phyloP scores from a whole-genome alignment of 2,797 vertebrate genomes.

The Phataginus tetradactyla region DNA sequence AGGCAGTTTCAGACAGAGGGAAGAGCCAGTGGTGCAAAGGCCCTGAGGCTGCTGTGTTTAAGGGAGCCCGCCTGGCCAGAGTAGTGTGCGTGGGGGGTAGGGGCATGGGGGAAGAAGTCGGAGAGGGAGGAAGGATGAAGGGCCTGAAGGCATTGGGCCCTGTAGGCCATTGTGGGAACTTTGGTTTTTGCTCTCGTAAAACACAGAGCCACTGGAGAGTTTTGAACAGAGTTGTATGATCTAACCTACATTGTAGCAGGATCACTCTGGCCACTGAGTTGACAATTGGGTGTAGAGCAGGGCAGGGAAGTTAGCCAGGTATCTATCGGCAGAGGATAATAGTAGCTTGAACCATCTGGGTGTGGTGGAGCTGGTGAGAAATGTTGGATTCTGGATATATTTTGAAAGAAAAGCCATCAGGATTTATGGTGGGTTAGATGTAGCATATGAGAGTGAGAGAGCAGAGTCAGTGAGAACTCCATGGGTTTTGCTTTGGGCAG shows the following conservation, averaged over 20 bases:
- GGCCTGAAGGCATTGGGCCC: not conserved
- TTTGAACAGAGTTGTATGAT: not conserved
- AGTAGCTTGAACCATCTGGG: not conserved
- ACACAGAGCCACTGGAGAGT: not conserved
- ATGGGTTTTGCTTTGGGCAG: not conserved
- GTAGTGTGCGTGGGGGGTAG: not conserved
- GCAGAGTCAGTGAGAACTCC: not conserved
- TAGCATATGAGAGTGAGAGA: not conserved
- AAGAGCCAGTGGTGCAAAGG: not conserved
- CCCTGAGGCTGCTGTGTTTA: not conserved
- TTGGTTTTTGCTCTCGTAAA: constrained; percentile 17
- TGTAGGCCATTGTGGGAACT: not conserved
- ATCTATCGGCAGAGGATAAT: not conserved
- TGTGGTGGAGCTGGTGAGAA: not conserved
- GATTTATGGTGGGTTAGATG: not conserved
- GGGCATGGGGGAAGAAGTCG: not conserved
- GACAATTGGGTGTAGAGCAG: not conserved
- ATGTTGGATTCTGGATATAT: not conserved
- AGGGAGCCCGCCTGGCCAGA: not conserved
- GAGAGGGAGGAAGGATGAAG: constrained; percentile 11
- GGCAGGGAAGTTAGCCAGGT: not conserved
- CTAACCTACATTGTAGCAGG: not conserved
- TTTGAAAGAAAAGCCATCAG: not conserved
- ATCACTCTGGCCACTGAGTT: not conserved
- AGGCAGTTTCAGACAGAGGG: not conserved